A percentile compares a stretch with the other conserved stretches of the same genome.
These are phyloP conservation scores for Iguana delicatissima DNA, from an alignment of 2,797 vertebrate species.

Conservation along the genomic window DNA sequence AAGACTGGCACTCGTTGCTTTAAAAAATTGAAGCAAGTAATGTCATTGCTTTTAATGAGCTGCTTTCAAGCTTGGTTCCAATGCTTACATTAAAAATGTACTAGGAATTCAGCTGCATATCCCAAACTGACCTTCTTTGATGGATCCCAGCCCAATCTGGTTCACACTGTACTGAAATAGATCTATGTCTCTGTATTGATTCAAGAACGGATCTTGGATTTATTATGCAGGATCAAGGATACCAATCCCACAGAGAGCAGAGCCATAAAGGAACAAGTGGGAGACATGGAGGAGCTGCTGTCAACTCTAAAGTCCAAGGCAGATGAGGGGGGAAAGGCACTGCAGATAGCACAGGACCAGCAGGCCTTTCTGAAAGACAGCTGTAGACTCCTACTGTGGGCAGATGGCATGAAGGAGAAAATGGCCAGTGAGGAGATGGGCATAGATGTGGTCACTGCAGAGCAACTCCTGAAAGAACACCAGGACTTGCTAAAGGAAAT, in stretches of 20 bases:
- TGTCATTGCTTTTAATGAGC: too few relatives aligned
- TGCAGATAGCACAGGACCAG: constrained; percentile 74
- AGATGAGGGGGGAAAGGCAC: constrained; percentile 61
- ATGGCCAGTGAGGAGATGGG: constrained; percentile 81
- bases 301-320: constrained; percentile 76
- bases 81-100: too few relatives aligned
- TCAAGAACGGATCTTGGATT: constrained; percentile 32
- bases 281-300: constrained; percentile 84
- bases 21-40: too few relatives aligned
- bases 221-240: constrained; percentile 82
- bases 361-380: constrained; percentile 84
- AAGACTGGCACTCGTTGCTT: too few relatives aligned
- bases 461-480: constrained; percentile 83
- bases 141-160: neutral
- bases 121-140: constrained; percentile 23
- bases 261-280: constrained; percentile 84
- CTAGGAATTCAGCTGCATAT: neutral
- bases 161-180: constrained; percentile 18
- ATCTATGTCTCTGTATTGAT: neutral
- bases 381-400: constrained; percentile 81
- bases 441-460: constrained; percentile 81
- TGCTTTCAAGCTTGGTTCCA: too few relatives aligned
- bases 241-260: constrained; percentile 84
- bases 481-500: constrained; percentile 85
- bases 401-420: constrained; percentile 75